Evolutionary conservation across 1,140 invertebrate species (phyloP).

Genomic region (Lepidurus arcticus): DNA sequence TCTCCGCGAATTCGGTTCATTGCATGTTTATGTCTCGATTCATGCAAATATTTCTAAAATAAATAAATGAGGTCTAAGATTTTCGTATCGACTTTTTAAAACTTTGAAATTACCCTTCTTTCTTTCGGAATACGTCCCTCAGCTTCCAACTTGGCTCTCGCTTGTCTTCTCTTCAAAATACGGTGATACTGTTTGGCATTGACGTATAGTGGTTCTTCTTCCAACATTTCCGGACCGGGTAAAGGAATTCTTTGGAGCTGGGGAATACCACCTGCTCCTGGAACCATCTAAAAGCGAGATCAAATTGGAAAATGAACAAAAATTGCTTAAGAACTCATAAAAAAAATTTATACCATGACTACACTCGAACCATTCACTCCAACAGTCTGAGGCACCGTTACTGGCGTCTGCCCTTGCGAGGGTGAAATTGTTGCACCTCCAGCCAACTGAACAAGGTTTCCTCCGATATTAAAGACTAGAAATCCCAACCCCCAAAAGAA

Average conservation of each 20-base stretch:
- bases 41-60: conserved; percentile 95
- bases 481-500: too few relatives aligned
- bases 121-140: conserved; percentile 94
- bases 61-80: conserved; percentile 34
- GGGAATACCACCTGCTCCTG: conserved; percentile 52
- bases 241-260: conserved; percentile 61
- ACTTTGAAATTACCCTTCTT: conserved; percentile 61
- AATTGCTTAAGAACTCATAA: conserved; percentile 26
- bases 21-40: conserved; percentile 93
- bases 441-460: conserved; percentile 57
- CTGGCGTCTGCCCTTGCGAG: conserved; percentile 53
- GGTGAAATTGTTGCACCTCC: conserved; percentile 41
- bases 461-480: conserved; percentile 62
- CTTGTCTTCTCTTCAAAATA: conserved; percentile 82
- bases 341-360: conserved; percentile 46
- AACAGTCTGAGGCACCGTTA: conserved; percentile 43
- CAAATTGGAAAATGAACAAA: conserved; percentile 22
- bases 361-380: conserved; percentile 58
- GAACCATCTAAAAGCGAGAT: conserved; percentile 54
- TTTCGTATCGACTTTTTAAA: background rate
- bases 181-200: conserved; percentile 97
- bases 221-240: conserved; percentile 62
- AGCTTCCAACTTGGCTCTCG: conserved; percentile 82
- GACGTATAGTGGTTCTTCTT: conserved; percentile 93
- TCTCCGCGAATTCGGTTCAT: conserved; percentile 95